Percentiles rank a stretch among this genome's conserved stretches.
These are phyloP conservation scores for Sycophila texana DNA, from an alignment of 2,888 invertebrate species.

Conservation along the genomic window DNA sequence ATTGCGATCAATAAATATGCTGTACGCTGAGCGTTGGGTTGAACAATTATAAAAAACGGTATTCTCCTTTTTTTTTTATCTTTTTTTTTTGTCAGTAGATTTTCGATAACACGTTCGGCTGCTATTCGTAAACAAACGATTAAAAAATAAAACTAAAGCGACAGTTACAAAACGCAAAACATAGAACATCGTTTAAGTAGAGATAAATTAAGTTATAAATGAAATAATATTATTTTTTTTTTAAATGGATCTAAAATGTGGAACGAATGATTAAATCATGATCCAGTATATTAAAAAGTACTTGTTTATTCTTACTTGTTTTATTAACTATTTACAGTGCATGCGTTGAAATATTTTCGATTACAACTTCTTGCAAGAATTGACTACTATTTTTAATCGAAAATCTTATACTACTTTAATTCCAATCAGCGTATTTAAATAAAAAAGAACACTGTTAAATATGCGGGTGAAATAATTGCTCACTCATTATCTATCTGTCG, in stretches of 20 bases:
- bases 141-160: no score
- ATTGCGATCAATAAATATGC: no score
- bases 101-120: no score
- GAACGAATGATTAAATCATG: constrained; percentile 9
- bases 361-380: constrained; percentile 24
- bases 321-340: constrained; percentile 34
- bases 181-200: no score
- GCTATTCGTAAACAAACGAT: no score
- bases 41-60: no score
- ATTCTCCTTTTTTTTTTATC: no score
- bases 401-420: constrained; percentile 13
- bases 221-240: neutral
- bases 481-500: constrained; percentile 12
- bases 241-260: neutral
- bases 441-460: constrained; percentile 13
- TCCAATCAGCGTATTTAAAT: constrained; percentile 22
- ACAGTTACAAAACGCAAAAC: no score
- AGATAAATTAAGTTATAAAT: neutral
- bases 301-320: constrained; percentile 32
- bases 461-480: constrained; percentile 3
- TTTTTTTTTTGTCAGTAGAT: no score
- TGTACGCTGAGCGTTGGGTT: no score
- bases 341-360: constrained; percentile 20
- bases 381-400: constrained; percentile 8
- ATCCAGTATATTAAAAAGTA: constrained; percentile 47